These are phyloP conservation scores for Chelidonichthys spinosus DNA, from an alignment of 2,797 vertebrate genomes.

Conservation along the genomic window DNA sequence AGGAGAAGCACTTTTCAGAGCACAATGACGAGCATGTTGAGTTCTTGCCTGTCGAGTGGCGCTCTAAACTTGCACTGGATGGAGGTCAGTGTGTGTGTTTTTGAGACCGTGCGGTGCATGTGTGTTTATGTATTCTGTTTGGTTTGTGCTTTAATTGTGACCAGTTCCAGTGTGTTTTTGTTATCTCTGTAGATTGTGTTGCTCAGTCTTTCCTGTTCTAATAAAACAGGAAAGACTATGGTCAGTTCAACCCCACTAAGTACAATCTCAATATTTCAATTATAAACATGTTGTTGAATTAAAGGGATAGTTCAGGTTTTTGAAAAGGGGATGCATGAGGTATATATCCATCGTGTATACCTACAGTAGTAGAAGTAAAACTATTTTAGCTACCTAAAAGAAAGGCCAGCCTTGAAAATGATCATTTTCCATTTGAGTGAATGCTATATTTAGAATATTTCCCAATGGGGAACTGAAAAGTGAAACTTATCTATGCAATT, in stretches of 20 bases:
- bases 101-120: not conserved
- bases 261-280: not conserved
- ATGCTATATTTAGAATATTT: too few species aligned
- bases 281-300: not conserved
- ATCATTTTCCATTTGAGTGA: too few species aligned
- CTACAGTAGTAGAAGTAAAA: too few species aligned
- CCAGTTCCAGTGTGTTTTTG: not conserved
- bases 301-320: too few species aligned
- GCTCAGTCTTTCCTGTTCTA: not conserved
- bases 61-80: slow-evolving; percentile 95
- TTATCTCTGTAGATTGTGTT: not conserved
- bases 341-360: too few species aligned
- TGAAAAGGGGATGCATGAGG: too few species aligned
- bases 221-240: not conserved
- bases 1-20: slow-evolving; percentile 95
- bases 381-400: too few species aligned
- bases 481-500: too few species aligned
- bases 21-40: slow-evolving; percentile 93
- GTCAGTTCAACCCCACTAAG: not conserved
- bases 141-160: not conserved
- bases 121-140: not conserved
- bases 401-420: too few species aligned
- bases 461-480: too few species aligned
- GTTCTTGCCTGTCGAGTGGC: slow-evolving; percentile 98
- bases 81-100: slow-evolving; percentile 86